Evolutionary conservation across 2,113 vertebrate genomes (phyloP).

Genomic region (Hepsetus odoe): DNA sequence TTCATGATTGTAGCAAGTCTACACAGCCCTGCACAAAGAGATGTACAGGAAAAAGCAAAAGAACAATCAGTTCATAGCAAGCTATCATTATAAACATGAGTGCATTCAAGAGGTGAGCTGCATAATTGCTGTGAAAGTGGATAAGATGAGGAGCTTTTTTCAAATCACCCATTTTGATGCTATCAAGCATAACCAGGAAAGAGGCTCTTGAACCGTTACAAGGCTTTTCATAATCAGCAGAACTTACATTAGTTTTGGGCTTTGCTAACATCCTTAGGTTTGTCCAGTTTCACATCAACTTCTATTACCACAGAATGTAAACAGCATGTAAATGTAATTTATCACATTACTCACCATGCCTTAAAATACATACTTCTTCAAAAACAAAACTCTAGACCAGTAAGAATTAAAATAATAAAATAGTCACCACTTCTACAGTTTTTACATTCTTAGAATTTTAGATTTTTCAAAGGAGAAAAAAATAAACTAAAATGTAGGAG

Average conservation of each 20-base stretch:
- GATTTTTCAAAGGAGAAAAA: neutral
- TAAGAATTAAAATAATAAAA: too few species aligned
- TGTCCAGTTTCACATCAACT: neutral
- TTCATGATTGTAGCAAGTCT: neutral
- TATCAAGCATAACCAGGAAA: neutral
- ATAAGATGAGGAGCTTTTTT: neutral
- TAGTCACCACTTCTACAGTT: too few species aligned
- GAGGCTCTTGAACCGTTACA: neutral
- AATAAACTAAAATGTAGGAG: neutral
- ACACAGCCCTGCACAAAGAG: neutral
- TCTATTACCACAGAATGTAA: neutral
- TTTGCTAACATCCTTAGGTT: neutral
- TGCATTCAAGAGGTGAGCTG: neutral
- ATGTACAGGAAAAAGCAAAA: constrained; percentile 2
- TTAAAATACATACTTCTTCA: neutral
- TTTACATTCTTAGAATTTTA: too few species aligned
- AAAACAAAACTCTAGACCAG: neutral
- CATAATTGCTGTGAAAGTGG: neutral
- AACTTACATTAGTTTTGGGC: neutral
- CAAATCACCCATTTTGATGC: neutral
- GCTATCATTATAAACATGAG: constrained; percentile 28
- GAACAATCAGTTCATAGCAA: constrained; percentile 36
- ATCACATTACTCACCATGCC: neutral
- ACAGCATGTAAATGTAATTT: neutral
- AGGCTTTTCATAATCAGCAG: neutral